These are phyloP conservation scores for Rhamphomyia laevipes DNA, from an alignment of 2,888 invertebrate species.

Conservation along the genomic window DNA sequence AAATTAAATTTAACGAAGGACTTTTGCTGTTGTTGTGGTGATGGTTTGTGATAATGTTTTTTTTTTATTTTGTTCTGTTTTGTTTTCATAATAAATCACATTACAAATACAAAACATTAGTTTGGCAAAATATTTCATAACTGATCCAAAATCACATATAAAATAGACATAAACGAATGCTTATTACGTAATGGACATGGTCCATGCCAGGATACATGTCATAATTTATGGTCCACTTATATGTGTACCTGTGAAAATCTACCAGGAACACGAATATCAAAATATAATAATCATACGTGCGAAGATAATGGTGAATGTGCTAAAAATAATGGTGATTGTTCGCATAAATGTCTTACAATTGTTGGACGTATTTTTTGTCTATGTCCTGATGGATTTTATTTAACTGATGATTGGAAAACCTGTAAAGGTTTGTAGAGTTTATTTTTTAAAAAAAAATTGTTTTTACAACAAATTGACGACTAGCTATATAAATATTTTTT, in stretches of 20 bases:
- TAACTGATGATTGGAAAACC: conserved; percentile 34
- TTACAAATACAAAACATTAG: too few relatives aligned
- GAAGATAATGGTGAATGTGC: conserved; percentile 35
- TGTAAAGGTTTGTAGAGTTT: conserved; percentile 34
- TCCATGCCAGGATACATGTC: conserved; percentile 51
- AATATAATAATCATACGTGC: conserved; percentile 44
- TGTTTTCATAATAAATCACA: conserved; percentile 11
- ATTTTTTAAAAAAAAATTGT: too few relatives aligned
- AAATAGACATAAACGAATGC: conserved; percentile 48
- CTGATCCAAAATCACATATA: conserved; percentile 5
- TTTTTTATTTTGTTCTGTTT: conserved; percentile 20
- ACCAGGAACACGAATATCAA: conserved; percentile 45
- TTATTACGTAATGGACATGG: conserved; percentile 48
- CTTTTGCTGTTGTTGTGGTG: too few relatives aligned
- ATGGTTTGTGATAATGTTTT: conserved; percentile 12
- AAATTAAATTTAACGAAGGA: too few relatives aligned
- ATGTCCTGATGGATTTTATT: conserved; percentile 37
- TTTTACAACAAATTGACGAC: too few relatives aligned
- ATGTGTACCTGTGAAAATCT: conserved; percentile 45
- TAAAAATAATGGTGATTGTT: conserved; percentile 41
- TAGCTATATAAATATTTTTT: too few relatives aligned
- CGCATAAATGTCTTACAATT: conserved; percentile 39
- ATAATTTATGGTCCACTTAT: conserved; percentile 46
- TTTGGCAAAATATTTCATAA: conserved; percentile 5
- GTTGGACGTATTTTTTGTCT: conserved; percentile 40